Conservation (phyloP, 2,797 vertebrate species). For the Selene dorsalis region DNA sequence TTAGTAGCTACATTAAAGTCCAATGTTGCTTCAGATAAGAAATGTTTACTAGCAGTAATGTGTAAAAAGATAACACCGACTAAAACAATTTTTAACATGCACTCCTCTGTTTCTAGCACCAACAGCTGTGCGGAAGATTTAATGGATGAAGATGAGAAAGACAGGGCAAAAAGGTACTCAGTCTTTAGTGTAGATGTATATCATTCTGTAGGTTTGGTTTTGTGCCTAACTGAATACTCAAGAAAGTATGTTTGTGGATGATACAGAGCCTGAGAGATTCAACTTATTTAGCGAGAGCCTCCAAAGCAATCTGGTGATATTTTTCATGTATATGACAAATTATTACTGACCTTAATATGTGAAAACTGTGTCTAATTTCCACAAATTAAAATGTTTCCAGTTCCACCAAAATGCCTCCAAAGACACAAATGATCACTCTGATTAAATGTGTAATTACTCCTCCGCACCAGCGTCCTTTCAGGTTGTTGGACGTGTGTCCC, state of each 20-base stretch:
- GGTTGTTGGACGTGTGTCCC: too few species aligned
- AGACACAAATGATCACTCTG: too few species aligned
- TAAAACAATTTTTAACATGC: conserved; percentile 25
- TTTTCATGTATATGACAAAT: too few species aligned
- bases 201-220: not conserved
- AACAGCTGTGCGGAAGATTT: conserved; percentile 89
- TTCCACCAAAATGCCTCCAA: too few species aligned
- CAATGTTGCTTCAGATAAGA: conserved; percentile 8
- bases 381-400: too few species aligned
- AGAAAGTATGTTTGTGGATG: not conserved
- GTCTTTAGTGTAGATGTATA: conserved; percentile 9
- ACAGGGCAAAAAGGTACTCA: conserved; percentile 89
- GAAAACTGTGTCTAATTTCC: too few species aligned
- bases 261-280: not conserved
- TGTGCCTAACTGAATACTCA: not conserved
- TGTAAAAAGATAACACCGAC: not conserved
- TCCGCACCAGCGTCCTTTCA: too few species aligned
- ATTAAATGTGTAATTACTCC: too few species aligned
- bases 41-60: not conserved
- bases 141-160: conserved; percentile 91
- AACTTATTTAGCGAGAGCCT: not conserved
- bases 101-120: conserved; percentile 82
- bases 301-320: not conserved
- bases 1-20: conserved; percentile 25
- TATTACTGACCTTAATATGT: too few species aligned